A percentile compares a stretch with the other conserved stretches of the same genome.
phyloP scores from a whole-genome alignment of 2,113 vertebrate species.

The Pedionomus torquatus region DNA sequence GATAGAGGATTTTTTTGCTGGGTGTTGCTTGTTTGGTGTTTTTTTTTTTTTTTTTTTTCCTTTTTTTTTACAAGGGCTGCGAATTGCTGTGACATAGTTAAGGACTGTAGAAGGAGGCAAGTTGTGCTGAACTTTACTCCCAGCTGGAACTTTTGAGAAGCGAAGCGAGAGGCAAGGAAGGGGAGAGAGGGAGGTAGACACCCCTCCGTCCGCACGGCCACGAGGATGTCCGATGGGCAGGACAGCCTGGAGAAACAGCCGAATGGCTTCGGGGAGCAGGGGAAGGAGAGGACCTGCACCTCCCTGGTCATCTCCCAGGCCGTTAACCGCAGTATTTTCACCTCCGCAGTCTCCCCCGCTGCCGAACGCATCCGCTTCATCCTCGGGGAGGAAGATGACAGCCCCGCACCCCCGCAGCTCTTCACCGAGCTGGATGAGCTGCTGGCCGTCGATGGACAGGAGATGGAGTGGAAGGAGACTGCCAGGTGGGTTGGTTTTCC shows the following conservation, averaged over 20 bases:
- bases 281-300: constrained; percentile 43
- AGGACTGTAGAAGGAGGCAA: constrained; percentile 49
- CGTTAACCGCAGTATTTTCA: constrained; percentile 90
- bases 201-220: background rate
- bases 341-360: constrained; percentile 92
- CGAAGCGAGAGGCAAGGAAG: constrained; percentile 23
- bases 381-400: constrained; percentile 95
- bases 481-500: constrained; percentile 84
- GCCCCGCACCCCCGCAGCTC: constrained; percentile 91
- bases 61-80: constrained; percentile 55
- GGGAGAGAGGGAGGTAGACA: background rate
- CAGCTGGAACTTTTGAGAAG: constrained; percentile 48
- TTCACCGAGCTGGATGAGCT: constrained; percentile 98
- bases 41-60: background rate
- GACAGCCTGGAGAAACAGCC: constrained; percentile 68
- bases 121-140: constrained; percentile 70
- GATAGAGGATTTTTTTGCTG: background rate
- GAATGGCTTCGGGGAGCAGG: constrained; percentile 73
- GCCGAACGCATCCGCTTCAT: constrained; percentile 97
- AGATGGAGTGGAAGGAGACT: constrained; percentile 99
- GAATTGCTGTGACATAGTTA: constrained; percentile 43
- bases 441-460: constrained; percentile 92
- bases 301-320: constrained; percentile 72
- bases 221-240: constrained; percentile 75
- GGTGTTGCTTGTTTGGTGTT: too few species aligned